phyloP scores from a whole-genome alignment of 2,797 vertebrate species.

The Borostomias antarcticus region DNA sequence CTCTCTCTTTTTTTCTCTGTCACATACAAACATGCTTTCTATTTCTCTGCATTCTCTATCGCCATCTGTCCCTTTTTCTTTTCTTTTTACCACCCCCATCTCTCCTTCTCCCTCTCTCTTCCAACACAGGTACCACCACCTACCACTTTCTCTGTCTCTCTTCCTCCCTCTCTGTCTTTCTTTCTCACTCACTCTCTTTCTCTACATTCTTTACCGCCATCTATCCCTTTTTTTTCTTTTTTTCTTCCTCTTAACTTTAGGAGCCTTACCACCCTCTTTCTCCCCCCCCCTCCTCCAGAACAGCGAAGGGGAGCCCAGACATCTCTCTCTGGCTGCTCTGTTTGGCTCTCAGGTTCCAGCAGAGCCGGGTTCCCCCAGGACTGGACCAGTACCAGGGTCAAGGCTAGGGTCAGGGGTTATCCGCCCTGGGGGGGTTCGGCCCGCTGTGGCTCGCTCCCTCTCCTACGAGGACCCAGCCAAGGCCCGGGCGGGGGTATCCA shows the following conservation, averaged over 20 bases:
- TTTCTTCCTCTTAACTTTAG: too few relatives aligned
- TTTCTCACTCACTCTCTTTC: too few relatives aligned
- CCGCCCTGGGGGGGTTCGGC: conserved; percentile 51
- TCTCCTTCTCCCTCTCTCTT: too few relatives aligned
- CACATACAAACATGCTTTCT: too few relatives aligned
- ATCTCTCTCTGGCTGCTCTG: conserved; percentile 83
- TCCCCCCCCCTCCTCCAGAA: conserved; percentile 53
- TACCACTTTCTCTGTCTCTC: too few relatives aligned
- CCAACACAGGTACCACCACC: too few relatives aligned
- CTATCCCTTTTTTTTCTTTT: too few relatives aligned
- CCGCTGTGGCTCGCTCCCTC: conserved; percentile 80
- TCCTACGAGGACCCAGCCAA: conserved; percentile 80
- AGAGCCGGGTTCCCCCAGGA: conserved; percentile 39
- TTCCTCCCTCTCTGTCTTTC: neutral
- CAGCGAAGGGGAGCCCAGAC: conserved; percentile 73
- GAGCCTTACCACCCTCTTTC: neutral
- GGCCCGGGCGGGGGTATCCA: conserved; percentile 20
- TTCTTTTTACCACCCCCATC: too few relatives aligned
- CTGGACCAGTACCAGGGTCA: neutral
- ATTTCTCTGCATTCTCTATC: too few relatives aligned
- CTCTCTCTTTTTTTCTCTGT: neutral
- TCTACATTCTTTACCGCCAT: too few relatives aligned
- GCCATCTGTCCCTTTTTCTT: too few relatives aligned
- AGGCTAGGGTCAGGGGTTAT: conserved; percentile 24
- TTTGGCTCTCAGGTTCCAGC: conserved; percentile 80